Evolutionary conservation across 2,113 vertebrate genomes (phyloP), one percentile per base, ranked within the genome.

Genomic region (Microtus pennsylvanicus): DNA sequence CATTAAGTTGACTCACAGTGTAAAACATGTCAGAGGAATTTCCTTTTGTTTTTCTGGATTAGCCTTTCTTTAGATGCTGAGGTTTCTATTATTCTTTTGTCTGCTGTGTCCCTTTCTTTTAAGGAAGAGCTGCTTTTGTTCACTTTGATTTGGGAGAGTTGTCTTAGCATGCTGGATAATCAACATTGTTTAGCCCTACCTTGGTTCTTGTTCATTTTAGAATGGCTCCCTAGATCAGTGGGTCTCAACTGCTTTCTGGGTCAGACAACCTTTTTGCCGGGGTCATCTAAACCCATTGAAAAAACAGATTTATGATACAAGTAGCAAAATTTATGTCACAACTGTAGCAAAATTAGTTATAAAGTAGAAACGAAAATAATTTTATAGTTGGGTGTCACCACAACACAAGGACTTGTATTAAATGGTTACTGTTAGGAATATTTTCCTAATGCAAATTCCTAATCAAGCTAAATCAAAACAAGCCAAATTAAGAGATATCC

Each of bases 1-100:
- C 92, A 92, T 97, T 97, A 95, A 93, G 13, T 96, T 96, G 94
- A 96, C 82, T 96, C 92, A 89, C 77, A 86, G 89, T 77, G 67
- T 67, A 75, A n/a, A 58, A 21, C 19, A 19, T 21, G 21, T 58
- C 55, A 58, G 55, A 58, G 55, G 55, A 58, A 58, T 58, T 58
- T 21, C 55, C 55, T 21, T 58, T 58, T 58, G 17, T 58, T 58
- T 58, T 58, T 58, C 55, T 19, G 55, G 17, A 58, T 58, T 58
- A 58, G 55, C 5, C 55, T 58, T 58, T 58, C 55, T 58, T 58
- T 58, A 58, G 6, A 58, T 58, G 55, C 55, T 58, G 55, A 58
- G 10, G 61, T 61, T 76, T 95, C 91, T 81, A 72, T 92, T 88
- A 65, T 82, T 55, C 58, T 77, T 90, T 55, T 28, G 67, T 52